Evolutionary conservation across 2,113 vertebrate species (phyloP), one percentile per base, ranked within the genome.

Genomic region (Platichthys stellatus): DNA sequence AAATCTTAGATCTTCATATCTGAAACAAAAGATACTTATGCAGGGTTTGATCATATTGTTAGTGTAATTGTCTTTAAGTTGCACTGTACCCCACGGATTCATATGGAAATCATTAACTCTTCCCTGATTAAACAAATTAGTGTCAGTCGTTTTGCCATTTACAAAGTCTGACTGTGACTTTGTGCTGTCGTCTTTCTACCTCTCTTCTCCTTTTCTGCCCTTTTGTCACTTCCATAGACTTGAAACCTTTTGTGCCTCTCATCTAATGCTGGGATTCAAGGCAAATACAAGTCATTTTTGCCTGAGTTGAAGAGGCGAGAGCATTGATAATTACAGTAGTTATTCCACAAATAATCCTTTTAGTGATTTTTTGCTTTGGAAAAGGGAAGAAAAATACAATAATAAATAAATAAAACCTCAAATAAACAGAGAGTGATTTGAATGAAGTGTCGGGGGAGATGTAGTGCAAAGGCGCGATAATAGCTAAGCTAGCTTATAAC

Each of bases 261-360:
- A 63, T 69, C 53, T 40, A 67, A 65, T 66, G 82, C 84, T 75
- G 80, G 76, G 58, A 71, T 86, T 75, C 38, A 85, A 86, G 77
- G 83, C 88, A 91, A 92, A 88, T 57, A 76, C 77, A 87, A 69
- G 69, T 81, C 76, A 64, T 70, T 86, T 86, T 75, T 69, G 59
- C 14, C n/a, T 84, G 71, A 87, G 88, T 90, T 80, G 85, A 72
- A 80, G 62, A 77, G 63, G 86, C 83, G 58, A 56, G 69, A 81
- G 87, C 91, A 86, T 89, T 78, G 81, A 91, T 93, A 92, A 94
- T 94, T 92, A 91, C 93, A 93, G 83, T 78, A 90, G 89, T 91
- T 89, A 87, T 95, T 96, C 96, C 95, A 97, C 95, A 96, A 96
- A 96, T 98, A 99, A 98, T 99, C 97, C 97, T 96, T 96, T 98